A percentile compares a stretch with the other conserved stretches of the same genome.
phyloP scores from a whole-genome alignment of 2,888 invertebrate genomes.

The Calameuta pallipes region DNA sequence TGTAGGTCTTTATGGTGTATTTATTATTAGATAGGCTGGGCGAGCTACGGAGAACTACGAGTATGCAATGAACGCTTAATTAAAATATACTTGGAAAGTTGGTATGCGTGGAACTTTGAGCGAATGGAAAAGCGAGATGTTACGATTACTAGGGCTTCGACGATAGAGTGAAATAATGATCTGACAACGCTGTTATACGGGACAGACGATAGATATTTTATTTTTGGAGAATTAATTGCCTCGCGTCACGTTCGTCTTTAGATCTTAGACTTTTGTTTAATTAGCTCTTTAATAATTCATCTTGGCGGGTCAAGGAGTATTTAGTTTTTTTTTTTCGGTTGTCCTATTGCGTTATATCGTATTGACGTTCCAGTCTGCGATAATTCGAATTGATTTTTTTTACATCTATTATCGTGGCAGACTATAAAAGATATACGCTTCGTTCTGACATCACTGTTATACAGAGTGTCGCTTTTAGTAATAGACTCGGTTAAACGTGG shows the following conservation, averaged over 20 bases:
- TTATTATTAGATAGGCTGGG: not conserved
- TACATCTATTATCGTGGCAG: not conserved
- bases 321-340: not conserved
- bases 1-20: not conserved
- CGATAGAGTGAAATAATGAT: not conserved
- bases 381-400: not conserved
- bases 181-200: not conserved
- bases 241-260: not conserved
- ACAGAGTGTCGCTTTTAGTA: not conserved
- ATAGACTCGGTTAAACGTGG: not conserved
- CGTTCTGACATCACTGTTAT: not conserved
- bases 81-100: not conserved
- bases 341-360: not conserved
- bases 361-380: not conserved
- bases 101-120: not conserved
- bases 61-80: not conserved
- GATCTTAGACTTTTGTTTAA: not conserved
- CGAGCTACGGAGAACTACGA: not conserved
- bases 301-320: not conserved
- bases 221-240: not conserved
- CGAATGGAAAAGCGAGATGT: not conserved
- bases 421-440: not conserved
- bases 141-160: not conserved
- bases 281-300: not conserved
- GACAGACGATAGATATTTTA: not conserved